These are phyloP conservation scores for Neogale vison DNA, from an alignment of 2,113 vertebrate genomes.

Conservation along the genomic window DNA sequence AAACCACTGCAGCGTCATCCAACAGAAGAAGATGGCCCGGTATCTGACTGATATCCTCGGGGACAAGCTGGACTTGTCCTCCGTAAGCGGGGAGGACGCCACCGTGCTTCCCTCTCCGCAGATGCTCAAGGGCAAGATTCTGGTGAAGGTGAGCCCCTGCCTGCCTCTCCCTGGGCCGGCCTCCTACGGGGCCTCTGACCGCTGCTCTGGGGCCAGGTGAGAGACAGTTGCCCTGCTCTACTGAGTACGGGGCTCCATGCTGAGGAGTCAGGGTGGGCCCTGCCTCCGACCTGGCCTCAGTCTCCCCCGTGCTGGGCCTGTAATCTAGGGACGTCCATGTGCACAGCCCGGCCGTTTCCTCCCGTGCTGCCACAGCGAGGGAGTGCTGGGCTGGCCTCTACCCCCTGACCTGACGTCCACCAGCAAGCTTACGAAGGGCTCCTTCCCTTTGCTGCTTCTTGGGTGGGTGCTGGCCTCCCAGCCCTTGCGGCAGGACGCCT, in stretches of 20 bases:
- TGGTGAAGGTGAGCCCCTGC: constrained; percentile 90
- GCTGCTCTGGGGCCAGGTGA: neutral
- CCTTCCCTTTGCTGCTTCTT: neutral
- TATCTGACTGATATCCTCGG: constrained; percentile 93
- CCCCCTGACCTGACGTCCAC: neutral
- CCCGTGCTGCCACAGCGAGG: accelerated
- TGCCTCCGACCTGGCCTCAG: neutral
- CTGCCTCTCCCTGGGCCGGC: accelerated
- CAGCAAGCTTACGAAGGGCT: neutral
- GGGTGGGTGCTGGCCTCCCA: neutral
- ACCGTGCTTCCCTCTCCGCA: constrained; percentile 93
- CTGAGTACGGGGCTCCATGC: neutral
- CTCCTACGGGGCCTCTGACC: neutral
- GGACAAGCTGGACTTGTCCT: constrained; percentile 94
- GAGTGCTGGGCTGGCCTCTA: neutral
- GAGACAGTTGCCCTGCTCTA: neutral
- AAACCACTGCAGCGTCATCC: constrained; percentile 97
- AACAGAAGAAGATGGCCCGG: constrained; percentile 99
- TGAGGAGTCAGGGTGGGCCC: neutral
- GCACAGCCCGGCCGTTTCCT: accelerated
- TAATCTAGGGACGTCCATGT: accelerated
- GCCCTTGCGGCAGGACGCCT: neutral
- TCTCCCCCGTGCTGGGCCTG: accelerated
- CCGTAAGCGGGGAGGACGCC: constrained; percentile 86
- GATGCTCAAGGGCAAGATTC: constrained; percentile 93